Evolutionary conservation across 2,113 vertebrate genomes (phyloP), one percentile per base, ranked within the genome.

Genomic region (Silurus glanis): DNA sequence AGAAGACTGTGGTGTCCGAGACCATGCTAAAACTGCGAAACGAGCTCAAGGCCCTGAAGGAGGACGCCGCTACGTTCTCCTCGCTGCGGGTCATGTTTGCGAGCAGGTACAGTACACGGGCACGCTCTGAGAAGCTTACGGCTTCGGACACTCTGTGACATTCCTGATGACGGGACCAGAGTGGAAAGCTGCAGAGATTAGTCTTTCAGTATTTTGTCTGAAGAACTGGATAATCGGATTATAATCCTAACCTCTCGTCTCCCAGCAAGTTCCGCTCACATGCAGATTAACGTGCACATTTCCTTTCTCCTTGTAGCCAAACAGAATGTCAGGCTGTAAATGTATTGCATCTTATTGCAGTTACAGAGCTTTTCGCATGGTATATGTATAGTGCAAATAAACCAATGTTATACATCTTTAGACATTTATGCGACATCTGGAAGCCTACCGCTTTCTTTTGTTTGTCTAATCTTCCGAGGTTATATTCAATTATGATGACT

Each of bases 41-140:
- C 2, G 96, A 96, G 90, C 94, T 97, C 7, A 96, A 96, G 86
- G 94, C 94, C 17, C 90, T 97, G 84, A 97, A 96, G 90, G 96
- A 96, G 88, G 96, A 97, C 6, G 95, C 96, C 0, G 95, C 96
- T 75, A 97, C 96, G 9, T 97, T 97, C 91, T 97, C 96, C 10
- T 96, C 96, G 0, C 92, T 96, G 21, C 89, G 96, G 23, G 95
- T 96, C 88, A 95, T 96, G 94, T 97, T 97, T 84, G 95, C 96
- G 45, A 96, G 94, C 91, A 95, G 96, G 96, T 96, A 90, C 51
- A 59, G 3, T 49, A 12, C 23, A 64, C 19, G 17, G 8, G 28
- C 6, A 3, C n/a, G 7, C 9, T n/a, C 51, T 12, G 19, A 83
- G 51, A 56, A 56, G 66, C 17, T 25, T 83, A 69, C 55, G 64